Base-by-base conservation (phyloP, 1,140 invertebrate species). In the Gryon sp. region DNA sequence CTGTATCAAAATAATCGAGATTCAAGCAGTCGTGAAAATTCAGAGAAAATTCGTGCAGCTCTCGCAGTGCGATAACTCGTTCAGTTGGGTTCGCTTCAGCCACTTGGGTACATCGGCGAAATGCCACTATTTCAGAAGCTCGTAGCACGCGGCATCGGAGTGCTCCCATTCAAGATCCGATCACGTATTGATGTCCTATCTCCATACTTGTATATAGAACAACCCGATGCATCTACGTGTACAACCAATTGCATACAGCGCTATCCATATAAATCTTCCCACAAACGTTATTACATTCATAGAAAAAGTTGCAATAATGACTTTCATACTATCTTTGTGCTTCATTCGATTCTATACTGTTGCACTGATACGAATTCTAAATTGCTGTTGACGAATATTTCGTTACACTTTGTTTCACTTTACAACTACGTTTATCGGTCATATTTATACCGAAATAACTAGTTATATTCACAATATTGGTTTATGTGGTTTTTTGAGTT, bases 181-280 rank as follows among this genome's bases (percentile, higher is more conserved):
- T 74, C 70, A 74, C 70, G 70, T 74, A 74, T 65, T 74, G 59
- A 52, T 65, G 36, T 59, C 52, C 43, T 55, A 59, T 8, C 18
- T 74, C 50, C 41, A 22, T 59, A 43, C 34, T 59, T 52, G 36
- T 74, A 74, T 65, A 73, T 73, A 34, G 50, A 63, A 24, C 20
- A 55, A n/a, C 16, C 41, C 26, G 50, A 32, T 72, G 69, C 59
- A 62, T 16, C 43, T 74, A 74, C 53, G 50, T 55, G 57, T 74
- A 52, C 36, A 24, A 14, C 14, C 30, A 57, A 55, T 38, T 19
- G 59, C 34, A 59, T 15, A 41, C 30, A 65, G 16, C 16, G 11
- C 16, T 24, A 46, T 36, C 26, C 34, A 46, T 55, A 70, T 45
- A 52, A 60, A 52, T 60, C n/a, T 7, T 34, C 3, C 32, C 11